Evolutionary conservation across 2,113 vertebrate genomes (phyloP), one percentile per base, ranked within the genome.

Genomic region (Hylia prasina): DNA sequence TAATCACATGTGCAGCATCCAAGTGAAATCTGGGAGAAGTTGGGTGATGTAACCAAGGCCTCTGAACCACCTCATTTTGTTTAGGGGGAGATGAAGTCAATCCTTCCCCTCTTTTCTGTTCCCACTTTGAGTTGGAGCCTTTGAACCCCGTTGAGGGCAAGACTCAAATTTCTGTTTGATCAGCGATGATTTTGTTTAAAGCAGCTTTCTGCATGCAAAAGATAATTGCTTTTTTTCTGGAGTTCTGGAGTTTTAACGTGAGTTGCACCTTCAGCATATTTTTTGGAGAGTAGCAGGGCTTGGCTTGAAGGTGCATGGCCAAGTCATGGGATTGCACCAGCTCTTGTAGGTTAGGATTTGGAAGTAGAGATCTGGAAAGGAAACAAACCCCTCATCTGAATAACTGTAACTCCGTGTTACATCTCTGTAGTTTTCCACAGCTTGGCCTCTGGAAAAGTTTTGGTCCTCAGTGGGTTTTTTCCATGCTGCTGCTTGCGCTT

Each of bases 381-480:
- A 92, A 81, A 22, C 47, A 77, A 85, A 89, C 19, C 2, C 5
- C 33, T 81, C 10, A 19, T 42, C 22, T 61, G n/a, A 84, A 7
- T 48, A 64, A 24, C 51, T 90, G 47, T 75, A 56, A 60, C 19
- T 70, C 48, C 0, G 1, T 53, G 20, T 91, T 91, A 58, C 4
- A 7, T 72, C 69, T 89, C 82, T 76, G 93, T 95, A 89, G 65
- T 92, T 94, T 95, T 96, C 93, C 94, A 92, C n/a, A 92, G 51
- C 68, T 91, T 51, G 24, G 20, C 18, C 25, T 64, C 54, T 83
- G 92, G 92, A 95, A 93, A 82, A 27, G 60, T 69, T 96, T 81
- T 83, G 44, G 45, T 92, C 30, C 63, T 54, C 37, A 15, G 39
- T 94, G 86, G 78, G 4, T 69, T 96, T 97, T 95, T 97, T 96